These are phyloP conservation scores for Hipparchia sbordonii DNA, from an alignment of 2,888 invertebrate species.

Conservation along the genomic window DNA sequence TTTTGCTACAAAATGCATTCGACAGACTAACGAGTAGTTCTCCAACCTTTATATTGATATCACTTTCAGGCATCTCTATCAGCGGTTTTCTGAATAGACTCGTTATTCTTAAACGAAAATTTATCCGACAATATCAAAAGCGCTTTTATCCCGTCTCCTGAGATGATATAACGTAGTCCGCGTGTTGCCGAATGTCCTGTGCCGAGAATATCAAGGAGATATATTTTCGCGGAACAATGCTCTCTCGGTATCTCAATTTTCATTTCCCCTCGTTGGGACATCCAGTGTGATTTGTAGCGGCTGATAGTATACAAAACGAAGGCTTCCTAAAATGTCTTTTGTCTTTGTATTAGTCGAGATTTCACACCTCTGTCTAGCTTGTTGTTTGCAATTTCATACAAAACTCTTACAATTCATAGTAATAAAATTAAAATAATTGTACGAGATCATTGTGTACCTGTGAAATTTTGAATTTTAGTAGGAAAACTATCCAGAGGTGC, in stretches of 20 bases:
- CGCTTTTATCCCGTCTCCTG: conserved; percentile 59
- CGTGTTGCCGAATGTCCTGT: conserved; percentile 72
- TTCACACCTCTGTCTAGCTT: conserved; percentile 15
- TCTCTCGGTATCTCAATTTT: conserved; percentile 80
- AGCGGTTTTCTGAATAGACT: conserved; percentile 29
- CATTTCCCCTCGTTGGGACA: conserved; percentile 75
- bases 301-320: conserved; percentile 72
- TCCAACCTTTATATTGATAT: conserved; percentile 2
- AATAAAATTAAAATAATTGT: too few species aligned
- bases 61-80: conserved; percentile 18
- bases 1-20: not conserved
- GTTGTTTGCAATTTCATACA: not conserved
- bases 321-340: conserved; percentile 44
- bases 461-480: too few species aligned
- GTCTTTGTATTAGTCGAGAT: conserved; percentile 35
- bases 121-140: conserved; percentile 52
- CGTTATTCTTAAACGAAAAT: conserved; percentile 34
- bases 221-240: conserved; percentile 81
- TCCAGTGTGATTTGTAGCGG: conserved; percentile 80
- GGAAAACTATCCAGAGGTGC: too few species aligned
- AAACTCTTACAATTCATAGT: not conserved
- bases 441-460: too few species aligned
- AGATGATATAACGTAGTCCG: conserved; percentile 76
- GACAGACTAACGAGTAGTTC: not conserved
- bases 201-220: conserved; percentile 78